phyloP scores from a whole-genome alignment of 2,113 vertebrate genomes.

The Eolophus roseicapilla region DNA sequence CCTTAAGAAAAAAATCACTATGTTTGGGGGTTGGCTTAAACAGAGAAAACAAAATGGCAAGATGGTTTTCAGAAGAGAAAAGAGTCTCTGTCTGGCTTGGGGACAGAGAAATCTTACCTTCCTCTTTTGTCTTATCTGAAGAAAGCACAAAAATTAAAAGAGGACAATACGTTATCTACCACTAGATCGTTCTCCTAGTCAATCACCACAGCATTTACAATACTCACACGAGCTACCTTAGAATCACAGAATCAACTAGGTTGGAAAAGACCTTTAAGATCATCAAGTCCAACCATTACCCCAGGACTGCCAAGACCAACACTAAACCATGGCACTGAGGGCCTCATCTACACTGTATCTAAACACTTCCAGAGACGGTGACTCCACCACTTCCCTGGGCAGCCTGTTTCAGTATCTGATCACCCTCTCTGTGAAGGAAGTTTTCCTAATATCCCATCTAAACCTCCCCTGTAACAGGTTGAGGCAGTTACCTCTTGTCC shows the following conservation, averaged over 20 bases:
- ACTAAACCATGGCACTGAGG: not conserved
- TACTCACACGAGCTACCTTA: not conserved
- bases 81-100: not conserved
- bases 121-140: not conserved
- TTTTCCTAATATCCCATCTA: not conserved
- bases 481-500: not conserved
- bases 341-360: not conserved
- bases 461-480: not conserved
- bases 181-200: not conserved
- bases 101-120: not conserved
- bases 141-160: not conserved
- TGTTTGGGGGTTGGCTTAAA: not conserved
- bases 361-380: not conserved
- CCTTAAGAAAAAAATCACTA: not conserved
- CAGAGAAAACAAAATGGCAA: not conserved
- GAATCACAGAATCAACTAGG: not conserved
- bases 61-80: not conserved
- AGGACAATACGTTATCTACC: rapidly evolving
- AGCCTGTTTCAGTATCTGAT: not conserved
- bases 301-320: not conserved
- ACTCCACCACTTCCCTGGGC: not conserved
- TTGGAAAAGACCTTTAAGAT: not conserved
- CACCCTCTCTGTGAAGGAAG: not conserved
- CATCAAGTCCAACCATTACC: not conserved
- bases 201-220: not conserved